Base-by-base conservation (phyloP, 2,888 invertebrate genomes). In the Aricia artaxerxes region DNA sequence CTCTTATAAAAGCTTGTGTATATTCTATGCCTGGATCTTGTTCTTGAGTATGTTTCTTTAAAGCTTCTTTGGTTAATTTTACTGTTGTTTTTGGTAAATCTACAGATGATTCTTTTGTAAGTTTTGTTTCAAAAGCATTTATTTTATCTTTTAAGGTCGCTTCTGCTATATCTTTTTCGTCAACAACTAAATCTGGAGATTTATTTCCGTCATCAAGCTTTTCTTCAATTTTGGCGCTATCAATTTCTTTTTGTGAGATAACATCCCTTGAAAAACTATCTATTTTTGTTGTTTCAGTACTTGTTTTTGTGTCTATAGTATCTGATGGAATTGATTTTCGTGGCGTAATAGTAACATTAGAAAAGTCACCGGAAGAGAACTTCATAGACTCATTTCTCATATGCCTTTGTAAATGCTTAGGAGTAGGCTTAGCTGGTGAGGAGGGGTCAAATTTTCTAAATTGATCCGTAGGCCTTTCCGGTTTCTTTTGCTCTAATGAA, bases 351-450 rank as follows among this genome's bases (percentile, higher is more conserved):
- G 93, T 93, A 11, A 94, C 91, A 81, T 92, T 95, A 0, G 95
- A 95, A 81, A 95, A 95, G 82, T 95, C 95, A 44, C 95, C 95
- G 1, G 95, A 95, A 7, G 95, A 94, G 82, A 95, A 95, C 82
- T 94, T 88, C 95, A 95, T 95, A 0, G 95, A 95, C 81, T 95
- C 95, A 82, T 95, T 95, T 85, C 95, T 91, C 90, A 95, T 93
- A 82, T 95, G 95, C 80, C 95, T 89, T 86, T 94, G 95, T 82
- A 95, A 85, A 85, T 95, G 95, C 85, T 94, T 94, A 0, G 94
- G 95, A 2, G 94, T 94, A n/a, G 94, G 94, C 83, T 94, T 94
- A 13, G 88, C 92, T 4, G 94, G 94, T 16, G 93, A 94, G 0
- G 92, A 93, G 0, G 93, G 93, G 78, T 94, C 94, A 81, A 89